These are phyloP conservation scores for Pollenia angustigena DNA, from an alignment of 2,888 invertebrate genomes.

Conservation along the genomic window DNA sequence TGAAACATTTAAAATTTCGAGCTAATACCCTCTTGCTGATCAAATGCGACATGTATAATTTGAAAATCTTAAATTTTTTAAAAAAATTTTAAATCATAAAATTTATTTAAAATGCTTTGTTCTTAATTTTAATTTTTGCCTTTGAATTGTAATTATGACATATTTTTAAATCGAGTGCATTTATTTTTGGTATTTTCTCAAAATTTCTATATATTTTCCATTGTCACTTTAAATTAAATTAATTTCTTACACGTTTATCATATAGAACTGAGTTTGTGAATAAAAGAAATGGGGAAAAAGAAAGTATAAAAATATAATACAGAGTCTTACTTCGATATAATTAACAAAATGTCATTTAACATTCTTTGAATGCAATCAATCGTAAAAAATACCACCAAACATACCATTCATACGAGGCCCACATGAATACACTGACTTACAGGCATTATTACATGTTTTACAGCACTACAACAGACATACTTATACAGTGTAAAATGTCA, in stretches of 20 bases:
- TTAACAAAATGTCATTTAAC: constrained; percentile 63
- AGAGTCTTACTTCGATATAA: constrained; percentile 48
- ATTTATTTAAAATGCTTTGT: no score
- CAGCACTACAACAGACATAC: neutral
- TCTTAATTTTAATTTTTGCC: no score
- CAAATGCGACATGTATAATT: no score
- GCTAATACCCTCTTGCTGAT: no score
- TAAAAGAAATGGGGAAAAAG: neutral
- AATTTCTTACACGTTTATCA: constrained; percentile 41
- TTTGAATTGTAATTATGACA: neutral
- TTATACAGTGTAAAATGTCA: constrained; percentile 63
- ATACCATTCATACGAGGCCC: constrained; percentile 15
- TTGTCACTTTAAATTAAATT: constrained; percentile 33
- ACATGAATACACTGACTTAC: neutral
- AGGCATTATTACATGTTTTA: constrained; percentile 21
- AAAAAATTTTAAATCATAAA: no score
- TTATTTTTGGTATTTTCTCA: neutral
- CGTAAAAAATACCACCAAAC: constrained; percentile 63
- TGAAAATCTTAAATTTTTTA: no score
- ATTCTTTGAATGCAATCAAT: constrained; percentile 73
- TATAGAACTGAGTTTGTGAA: neutral
- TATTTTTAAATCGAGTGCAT: neutral
- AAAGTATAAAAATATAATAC: neutral
- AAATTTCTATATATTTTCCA: neutral
- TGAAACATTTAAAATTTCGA: no score